Conservation (phyloP, 1,140 invertebrate species). For the Microplitis demolitor region DNA sequence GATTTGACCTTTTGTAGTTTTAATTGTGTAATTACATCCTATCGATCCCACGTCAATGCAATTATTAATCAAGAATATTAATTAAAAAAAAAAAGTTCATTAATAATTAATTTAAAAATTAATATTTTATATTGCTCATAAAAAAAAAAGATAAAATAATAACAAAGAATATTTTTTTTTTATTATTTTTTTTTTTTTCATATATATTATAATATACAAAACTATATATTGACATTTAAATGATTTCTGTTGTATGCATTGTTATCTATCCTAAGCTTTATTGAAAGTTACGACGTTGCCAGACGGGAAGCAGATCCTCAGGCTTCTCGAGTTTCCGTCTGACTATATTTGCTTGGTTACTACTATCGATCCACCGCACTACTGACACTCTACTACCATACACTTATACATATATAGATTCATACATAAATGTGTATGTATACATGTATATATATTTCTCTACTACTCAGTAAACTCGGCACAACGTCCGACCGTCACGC, state of each 20-base stretch:
- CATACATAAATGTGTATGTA: too few relatives aligned
- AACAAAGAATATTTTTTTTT: not conserved
- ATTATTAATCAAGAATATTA: not conserved
- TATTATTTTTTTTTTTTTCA: not conserved
- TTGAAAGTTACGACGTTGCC: constrained; percentile 23
- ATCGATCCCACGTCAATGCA: not conserved
- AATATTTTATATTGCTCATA: too few relatives aligned
- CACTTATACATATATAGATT: too few relatives aligned
- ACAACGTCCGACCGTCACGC: constrained; percentile 11
- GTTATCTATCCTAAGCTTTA: constrained; percentile 12
- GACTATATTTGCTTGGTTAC: constrained; percentile 30
- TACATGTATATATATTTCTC: not conserved
- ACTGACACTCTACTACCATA: not conserved
- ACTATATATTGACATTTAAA: not conserved
- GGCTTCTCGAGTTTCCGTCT: constrained; percentile 27
- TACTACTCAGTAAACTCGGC: not conserved
- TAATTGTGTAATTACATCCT: not conserved
- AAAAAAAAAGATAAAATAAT: not conserved
- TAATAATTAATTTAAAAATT: too few relatives aligned
- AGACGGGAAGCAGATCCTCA: constrained; percentile 10
- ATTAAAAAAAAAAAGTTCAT: too few relatives aligned
- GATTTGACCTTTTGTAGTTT: not conserved
- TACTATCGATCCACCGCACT: constrained; percentile 24
- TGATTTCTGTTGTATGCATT: not conserved
- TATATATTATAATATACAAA: not conserved